phyloP scores from a whole-genome alignment of 2,888 invertebrate species.

The Alloplasta piceator region DNA sequence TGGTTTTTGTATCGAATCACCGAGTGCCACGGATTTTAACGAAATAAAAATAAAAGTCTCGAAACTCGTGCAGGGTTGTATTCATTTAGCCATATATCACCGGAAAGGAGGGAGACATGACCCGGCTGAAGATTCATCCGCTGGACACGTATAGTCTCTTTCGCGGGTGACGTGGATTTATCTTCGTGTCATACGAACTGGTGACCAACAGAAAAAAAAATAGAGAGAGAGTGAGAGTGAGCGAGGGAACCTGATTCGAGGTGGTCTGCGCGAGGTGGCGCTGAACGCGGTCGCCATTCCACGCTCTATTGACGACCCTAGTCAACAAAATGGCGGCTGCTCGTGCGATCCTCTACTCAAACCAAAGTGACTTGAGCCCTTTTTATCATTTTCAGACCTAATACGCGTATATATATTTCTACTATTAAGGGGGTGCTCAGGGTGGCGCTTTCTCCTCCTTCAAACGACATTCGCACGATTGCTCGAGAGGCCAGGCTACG shows the following conservation, averaged over 20 bases:
- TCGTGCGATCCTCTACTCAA: too few species aligned
- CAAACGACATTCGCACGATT: conserved; percentile 43
- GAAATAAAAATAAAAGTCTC: not conserved
- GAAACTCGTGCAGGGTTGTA: not conserved
- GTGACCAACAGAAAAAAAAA: not conserved
- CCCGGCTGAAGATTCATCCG: conserved; percentile 29
- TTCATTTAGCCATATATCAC: not conserved
- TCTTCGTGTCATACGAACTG: conserved; percentile 45
- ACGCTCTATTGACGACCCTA: not conserved
- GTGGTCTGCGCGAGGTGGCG: conserved; percentile 4
- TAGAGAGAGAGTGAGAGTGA: not conserved
- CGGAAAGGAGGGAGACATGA: not conserved
- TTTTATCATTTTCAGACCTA: too few species aligned
- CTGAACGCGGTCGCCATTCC: conserved; percentile 17
- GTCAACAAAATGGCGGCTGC: too few species aligned
- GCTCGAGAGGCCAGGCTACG: conserved; percentile 29
- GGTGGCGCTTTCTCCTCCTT: conserved; percentile 8
- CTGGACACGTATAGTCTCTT: conserved; percentile 41
- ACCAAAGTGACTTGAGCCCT: too few species aligned
- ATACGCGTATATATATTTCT: not conserved
- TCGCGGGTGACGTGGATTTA: conserved; percentile 45
- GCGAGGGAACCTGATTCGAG: conserved; percentile 36
- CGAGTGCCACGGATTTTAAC: not conserved
- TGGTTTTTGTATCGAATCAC: conserved; percentile 10
- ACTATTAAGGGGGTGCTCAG: not conserved